Percentiles rank a stretch among this genome's conserved stretches.
phyloP scores from a whole-genome alignment of 2,888 invertebrate genomes.

The Scelioninae gen. 1 region DNA sequence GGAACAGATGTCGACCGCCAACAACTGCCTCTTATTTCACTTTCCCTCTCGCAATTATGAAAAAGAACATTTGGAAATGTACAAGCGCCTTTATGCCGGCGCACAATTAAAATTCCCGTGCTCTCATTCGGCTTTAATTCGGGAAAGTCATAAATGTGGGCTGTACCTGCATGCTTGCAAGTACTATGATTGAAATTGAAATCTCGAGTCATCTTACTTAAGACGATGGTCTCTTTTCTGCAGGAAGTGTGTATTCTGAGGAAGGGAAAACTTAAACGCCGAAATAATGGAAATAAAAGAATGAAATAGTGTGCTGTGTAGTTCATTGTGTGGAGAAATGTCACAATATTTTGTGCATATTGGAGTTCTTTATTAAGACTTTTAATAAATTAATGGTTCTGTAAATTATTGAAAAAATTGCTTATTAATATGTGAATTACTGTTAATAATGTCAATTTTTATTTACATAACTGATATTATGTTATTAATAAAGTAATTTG shows the following conservation, averaged over 20 bases:
- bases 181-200: conserved; percentile 11
- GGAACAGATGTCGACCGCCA: conserved; percentile 67
- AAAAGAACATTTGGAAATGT: conserved; percentile 55
- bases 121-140: conserved; percentile 14
- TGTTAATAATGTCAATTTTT: too few relatives aligned
- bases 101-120: conserved; percentile 48
- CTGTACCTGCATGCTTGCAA: conserved; percentile 43
- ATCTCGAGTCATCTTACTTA: conserved; percentile 26
- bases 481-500: too few relatives aligned
- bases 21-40: conserved; percentile 58
- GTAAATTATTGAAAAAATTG: too few relatives aligned
- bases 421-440: too few relatives aligned
- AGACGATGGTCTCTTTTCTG: too few relatives aligned
- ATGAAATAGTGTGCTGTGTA: neutral
- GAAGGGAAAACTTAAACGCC: conserved; percentile 16
- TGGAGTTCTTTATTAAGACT: too few relatives aligned
- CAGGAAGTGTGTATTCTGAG: neutral
- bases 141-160: conserved; percentile 29
- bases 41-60: conserved; percentile 67
- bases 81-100: conserved; percentile 26
- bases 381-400: too few relatives aligned
- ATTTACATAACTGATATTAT: too few relatives aligned
- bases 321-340: conserved; percentile 17
- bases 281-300: conserved; percentile 13
- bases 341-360: conserved; percentile 37